phyloP scores from a whole-genome alignment of 2,113 vertebrate genomes.

The Plestiodon gilberti region DNA sequence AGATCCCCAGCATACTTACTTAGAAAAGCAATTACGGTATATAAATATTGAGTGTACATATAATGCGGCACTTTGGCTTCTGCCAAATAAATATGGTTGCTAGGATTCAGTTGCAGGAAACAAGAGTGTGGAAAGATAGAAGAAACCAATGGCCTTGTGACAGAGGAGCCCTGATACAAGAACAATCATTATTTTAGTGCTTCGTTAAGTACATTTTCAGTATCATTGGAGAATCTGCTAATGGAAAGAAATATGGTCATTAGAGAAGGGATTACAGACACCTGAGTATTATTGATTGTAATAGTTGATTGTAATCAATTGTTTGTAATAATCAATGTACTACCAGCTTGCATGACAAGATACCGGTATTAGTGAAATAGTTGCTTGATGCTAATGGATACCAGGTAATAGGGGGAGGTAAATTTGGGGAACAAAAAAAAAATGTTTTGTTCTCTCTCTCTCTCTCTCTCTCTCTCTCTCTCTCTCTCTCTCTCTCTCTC shows the following conservation, averaged over 20 bases:
- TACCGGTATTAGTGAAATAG: neutral
- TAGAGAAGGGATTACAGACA: slow-evolving; percentile 15
- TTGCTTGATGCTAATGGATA: slow-evolving; percentile 6
- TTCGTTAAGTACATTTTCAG: neutral
- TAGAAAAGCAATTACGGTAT: neutral
- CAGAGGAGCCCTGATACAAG: neutral
- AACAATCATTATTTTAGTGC: neutral
- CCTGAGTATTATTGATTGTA: neutral
- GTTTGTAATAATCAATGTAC: neutral
- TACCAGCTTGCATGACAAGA: neutral
- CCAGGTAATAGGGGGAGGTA: neutral
- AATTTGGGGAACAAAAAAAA: slow-evolving; percentile 24
- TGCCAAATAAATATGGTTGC: neutral
- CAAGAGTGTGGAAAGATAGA: neutral
- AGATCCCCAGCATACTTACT: neutral
- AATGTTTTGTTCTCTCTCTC: neutral
- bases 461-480: neutral
- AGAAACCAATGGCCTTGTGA: neutral
- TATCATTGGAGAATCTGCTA: neutral
- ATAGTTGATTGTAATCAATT: neutral
- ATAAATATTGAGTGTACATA: neutral
- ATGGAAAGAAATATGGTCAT: neutral
- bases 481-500: neutral
- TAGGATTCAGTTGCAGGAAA: neutral
- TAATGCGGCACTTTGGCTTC: neutral